These are phyloP conservation scores for Leptobrachium leishanense DNA, from an alignment of 2,113 vertebrate species.

Conservation along the genomic window DNA sequence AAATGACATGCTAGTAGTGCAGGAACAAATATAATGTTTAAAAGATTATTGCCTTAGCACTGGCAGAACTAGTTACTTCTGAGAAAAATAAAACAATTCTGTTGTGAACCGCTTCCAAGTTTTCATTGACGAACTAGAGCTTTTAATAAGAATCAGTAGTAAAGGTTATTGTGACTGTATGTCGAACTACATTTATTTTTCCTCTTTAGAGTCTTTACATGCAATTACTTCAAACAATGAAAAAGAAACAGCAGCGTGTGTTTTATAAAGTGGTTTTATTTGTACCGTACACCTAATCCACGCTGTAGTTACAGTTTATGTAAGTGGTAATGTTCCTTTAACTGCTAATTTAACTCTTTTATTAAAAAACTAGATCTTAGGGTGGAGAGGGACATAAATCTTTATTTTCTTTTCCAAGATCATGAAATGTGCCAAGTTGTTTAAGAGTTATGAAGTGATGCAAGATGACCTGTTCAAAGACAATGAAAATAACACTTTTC, in stretches of 20 bases:
- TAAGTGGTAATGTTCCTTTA: too few species aligned
- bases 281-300: too few species aligned
- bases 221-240: too few species aligned
- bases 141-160: too few species aligned
- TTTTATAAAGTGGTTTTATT: too few species aligned
- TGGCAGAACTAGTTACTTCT: not conserved
- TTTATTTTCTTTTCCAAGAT: constrained; percentile 13
- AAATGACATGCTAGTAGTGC: not conserved
- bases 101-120: not conserved
- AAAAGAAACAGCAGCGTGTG: too few species aligned
- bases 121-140: too few species aligned
- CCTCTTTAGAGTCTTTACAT: too few species aligned
- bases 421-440: constrained; percentile 31
- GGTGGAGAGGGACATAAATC: constrained; percentile 9
- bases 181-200: too few species aligned
- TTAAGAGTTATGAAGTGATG: constrained; percentile 15
- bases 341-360: too few species aligned
- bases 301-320: too few species aligned
- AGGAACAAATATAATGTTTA: constrained; percentile 21
- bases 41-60: not conserved
- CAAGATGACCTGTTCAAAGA: constrained; percentile 10
- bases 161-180: too few species aligned
- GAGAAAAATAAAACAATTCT: not conserved
- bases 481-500: constrained; percentile 28
- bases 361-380: not conserved